Evolutionary conservation across 2,888 invertebrate genomes (phyloP).

Genomic region (Silvanus unidentatus): DNA sequence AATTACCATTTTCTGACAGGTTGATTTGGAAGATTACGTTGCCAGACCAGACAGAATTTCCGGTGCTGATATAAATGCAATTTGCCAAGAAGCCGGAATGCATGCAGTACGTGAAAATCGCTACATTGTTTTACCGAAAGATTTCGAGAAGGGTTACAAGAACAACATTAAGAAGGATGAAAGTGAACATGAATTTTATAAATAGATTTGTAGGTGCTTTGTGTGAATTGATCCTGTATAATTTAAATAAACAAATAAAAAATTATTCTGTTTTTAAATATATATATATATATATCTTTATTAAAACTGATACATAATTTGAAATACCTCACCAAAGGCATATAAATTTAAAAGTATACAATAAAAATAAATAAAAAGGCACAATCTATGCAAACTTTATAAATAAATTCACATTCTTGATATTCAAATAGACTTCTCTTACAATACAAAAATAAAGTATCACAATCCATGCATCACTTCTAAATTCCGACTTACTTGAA

Average conservation of each 20-base stretch:
- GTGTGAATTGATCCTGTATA: background rate
- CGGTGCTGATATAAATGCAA: slow-evolving; percentile 99
- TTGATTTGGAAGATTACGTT: slow-evolving; percentile 97
- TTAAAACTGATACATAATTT: slow-evolving; percentile 39
- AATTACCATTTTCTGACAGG: slow-evolving; percentile 41
- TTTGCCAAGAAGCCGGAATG: slow-evolving; percentile 99
- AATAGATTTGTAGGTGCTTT: slow-evolving; percentile 57
- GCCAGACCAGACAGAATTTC: slow-evolving; percentile 98
- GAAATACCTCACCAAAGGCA: slow-evolving; percentile 34
- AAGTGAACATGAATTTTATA: slow-evolving; percentile 99
- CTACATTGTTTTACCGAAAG: slow-evolving; percentile 97
- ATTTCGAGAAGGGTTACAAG: slow-evolving; percentile 99
- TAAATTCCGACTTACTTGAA: slow-evolving; percentile 9
- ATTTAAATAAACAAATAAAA: slow-evolving; percentile 1
- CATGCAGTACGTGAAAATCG: slow-evolving; percentile 99
- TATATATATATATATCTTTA: slow-evolving; percentile 37
- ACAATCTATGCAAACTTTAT: slow-evolving; percentile 42
- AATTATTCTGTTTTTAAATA: background rate
- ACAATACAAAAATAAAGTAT: slow-evolving; percentile 46
- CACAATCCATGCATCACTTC: slow-evolving; percentile 40
- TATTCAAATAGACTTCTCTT: slow-evolving; percentile 14
- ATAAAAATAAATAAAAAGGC: slow-evolving; percentile 47
- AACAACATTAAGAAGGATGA: slow-evolving; percentile 99
- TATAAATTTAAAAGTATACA: slow-evolving; percentile 35
- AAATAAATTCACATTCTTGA: slow-evolving; percentile 35